A percentile compares a stretch with the other conserved stretches of the same genome.
Conservation (phyloP, 2,888 invertebrate species). For the Crematogaster levior region DNA sequence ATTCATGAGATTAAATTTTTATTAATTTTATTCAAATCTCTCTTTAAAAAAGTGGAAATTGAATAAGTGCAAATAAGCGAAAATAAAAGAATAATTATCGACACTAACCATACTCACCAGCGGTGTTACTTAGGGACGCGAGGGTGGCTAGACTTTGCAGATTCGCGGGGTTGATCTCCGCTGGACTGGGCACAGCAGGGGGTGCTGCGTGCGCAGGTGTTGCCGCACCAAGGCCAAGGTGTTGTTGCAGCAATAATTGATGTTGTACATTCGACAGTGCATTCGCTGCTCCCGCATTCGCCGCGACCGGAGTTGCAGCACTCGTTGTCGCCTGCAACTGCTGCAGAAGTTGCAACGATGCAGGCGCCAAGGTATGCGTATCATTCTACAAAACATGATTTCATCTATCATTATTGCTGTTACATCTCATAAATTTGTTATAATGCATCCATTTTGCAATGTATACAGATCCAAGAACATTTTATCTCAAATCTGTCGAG, state of each 20-base stretch:
- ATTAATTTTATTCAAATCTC: constrained; percentile 14
- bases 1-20: neutral
- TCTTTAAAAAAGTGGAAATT: neutral
- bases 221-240: constrained; percentile 87
- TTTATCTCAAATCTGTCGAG: neutral
- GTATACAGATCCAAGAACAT: neutral
- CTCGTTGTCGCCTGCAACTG: constrained; percentile 86
- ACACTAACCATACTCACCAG: constrained; percentile 84
- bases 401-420: neutral
- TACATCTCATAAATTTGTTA: neutral
- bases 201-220: constrained; percentile 86
- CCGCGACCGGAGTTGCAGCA: constrained; percentile 82
- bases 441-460: neutral
- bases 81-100: constrained; percentile 34
- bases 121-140: constrained; percentile 83
- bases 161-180: constrained; percentile 87
- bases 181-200: constrained; percentile 79
- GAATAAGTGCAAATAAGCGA: constrained; percentile 6
- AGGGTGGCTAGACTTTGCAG: constrained; percentile 90
- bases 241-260: constrained; percentile 85
- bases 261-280: constrained; percentile 84
- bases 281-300: constrained; percentile 85
- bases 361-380: constrained; percentile 83
- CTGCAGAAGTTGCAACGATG: constrained; percentile 86
- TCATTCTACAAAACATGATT: constrained; percentile 77